Base-by-base conservation (phyloP, 2,888 invertebrate genomes). In the Auanema freiburgensis region DNA sequence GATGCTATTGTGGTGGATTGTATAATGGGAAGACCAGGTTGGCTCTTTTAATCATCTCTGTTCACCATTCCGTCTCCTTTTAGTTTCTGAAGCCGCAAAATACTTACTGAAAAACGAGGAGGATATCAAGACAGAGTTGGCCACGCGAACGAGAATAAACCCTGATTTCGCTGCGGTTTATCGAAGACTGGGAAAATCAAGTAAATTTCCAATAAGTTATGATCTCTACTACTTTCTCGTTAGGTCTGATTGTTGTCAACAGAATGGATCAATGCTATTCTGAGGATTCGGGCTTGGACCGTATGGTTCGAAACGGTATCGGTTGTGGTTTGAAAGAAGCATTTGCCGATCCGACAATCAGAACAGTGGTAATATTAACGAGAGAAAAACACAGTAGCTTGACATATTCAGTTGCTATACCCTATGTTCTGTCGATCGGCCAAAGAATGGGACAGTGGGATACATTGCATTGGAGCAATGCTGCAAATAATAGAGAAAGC, bases 1-100 rank as follows among this genome's bases (percentile, higher is more conserved):
- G 59, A 59, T 41, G 59, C 59, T 8, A 43, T 59, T 24, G 16
- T 59, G 6, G 51, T 59, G n/a, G 59, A 59, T 14, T 50, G 50
- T 50, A n/a, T 59, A n/a, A 16, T 59, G n/a, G 52, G 25, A 2
- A 53, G 59, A 52, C 24, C 50, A 11, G 21, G 21, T 24, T 50
- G 50, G 16, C n/a, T n/a, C n/a, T 23, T 1, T 16, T 2, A 50
- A 24, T n/a, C 11, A 50, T 46, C 3, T 5, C 46, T 16, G 3
- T 3, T 46, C 3, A 16, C 46, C 16, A 46, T 46, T n/a, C 46
- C n/a, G n/a, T n/a, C 5, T 46, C 4, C 24, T 50, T 50, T n/a
- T 16, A 50, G 50, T 24, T 2, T 50, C 50, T 11, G 50, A 50
- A 11, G 50, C 50, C 11, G 50, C 50, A 50, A 50, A 50, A 24